phyloP scores from a whole-genome alignment of 1,140 invertebrate genomes.

The Armadillidium nasatum region DNA sequence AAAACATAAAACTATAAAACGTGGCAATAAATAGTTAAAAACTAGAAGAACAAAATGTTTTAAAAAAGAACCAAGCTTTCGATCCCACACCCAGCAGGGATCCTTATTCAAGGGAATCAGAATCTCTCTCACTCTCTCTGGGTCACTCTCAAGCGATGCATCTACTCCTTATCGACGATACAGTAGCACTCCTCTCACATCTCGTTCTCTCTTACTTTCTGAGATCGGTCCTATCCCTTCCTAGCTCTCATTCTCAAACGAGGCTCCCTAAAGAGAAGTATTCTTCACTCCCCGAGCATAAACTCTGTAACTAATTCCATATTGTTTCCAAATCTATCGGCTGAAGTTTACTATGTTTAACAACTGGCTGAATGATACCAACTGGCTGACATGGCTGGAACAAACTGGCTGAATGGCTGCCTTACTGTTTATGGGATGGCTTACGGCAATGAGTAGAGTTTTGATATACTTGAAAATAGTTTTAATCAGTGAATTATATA shows the following conservation, averaged over 20 bases:
- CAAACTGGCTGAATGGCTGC: constrained; percentile 6
- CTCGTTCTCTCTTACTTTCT: background rate
- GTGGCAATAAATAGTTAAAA: too few relatives aligned
- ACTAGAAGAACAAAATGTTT: too few relatives aligned
- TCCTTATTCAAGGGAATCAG: too few relatives aligned
- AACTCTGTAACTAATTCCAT: background rate
- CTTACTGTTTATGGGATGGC: background rate
- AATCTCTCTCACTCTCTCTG: background rate
- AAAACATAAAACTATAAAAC: too few relatives aligned
- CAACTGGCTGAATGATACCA: constrained; percentile 6
- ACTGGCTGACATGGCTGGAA: background rate
- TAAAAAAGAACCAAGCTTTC: too few relatives aligned
- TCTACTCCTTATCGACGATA: background rate
- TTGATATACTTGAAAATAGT: constrained; percentile 3
- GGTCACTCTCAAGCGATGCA: background rate
- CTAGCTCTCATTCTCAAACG: background rate
- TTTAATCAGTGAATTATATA: constrained; percentile 9
- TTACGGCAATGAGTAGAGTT: background rate
- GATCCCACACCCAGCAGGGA: too few relatives aligned
- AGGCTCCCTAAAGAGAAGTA: background rate
- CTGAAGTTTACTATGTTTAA: background rate
- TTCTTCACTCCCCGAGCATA: background rate
- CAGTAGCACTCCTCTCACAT: background rate
- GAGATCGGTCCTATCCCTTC: background rate
- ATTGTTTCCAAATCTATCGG: background rate